phyloP scores from a whole-genome alignment of 1,140 invertebrate genomes.

The Bombus impatiens region DNA sequence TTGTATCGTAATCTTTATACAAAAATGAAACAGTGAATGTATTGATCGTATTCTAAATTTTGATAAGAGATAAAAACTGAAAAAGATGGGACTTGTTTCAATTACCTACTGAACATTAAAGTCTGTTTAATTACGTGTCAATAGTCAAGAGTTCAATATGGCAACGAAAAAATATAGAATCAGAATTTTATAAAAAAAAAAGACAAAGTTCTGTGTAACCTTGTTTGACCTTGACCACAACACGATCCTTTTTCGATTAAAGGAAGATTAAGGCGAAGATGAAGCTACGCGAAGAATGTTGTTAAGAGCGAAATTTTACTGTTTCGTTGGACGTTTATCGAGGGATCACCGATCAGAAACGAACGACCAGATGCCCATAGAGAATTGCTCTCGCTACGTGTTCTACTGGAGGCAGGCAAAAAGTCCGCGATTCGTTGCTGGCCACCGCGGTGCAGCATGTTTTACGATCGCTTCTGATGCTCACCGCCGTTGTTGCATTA shows the following conservation, averaged over 20 bases:
- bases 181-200: neutral
- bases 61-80: neutral
- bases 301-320: neutral
- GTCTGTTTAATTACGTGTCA: too few relatives aligned
- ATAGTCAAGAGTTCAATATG: neutral
- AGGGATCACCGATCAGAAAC: constrained; percentile 26
- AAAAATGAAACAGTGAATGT: neutral
- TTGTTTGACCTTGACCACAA: neutral
- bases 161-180: neutral
- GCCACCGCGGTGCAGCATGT: constrained; percentile 21
- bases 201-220: neutral
- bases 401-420: constrained; percentile 2
- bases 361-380: constrained; percentile 22
- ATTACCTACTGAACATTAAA: neutral
- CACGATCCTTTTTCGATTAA: neutral
- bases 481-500: constrained; percentile 38
- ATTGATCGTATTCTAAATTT: neutral
- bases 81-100: neutral
- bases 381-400: constrained; percentile 26
- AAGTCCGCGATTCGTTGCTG: constrained; percentile 27
- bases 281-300: neutral
- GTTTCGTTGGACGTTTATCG: constrained; percentile 27
- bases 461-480: constrained; percentile 51
- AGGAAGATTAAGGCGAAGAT: neutral
- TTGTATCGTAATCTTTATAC: too few relatives aligned